Conservation (phyloP, 2,888 invertebrate genomes). For the Rhagophthalmus giganteus region DNA sequence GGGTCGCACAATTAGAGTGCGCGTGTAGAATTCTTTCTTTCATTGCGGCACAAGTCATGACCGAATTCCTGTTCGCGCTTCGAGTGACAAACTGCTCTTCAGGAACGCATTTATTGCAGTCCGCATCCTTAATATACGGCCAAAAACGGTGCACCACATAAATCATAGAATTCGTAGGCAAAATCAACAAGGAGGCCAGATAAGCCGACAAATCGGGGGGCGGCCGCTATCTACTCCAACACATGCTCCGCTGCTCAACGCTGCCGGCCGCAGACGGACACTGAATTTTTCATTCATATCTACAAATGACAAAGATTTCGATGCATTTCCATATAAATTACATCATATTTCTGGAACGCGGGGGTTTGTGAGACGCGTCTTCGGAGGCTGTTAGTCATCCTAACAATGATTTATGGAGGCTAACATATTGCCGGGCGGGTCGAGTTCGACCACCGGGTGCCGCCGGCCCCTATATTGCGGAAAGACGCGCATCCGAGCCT, state of each 20-base stretch:
- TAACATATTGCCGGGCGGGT: constrained; percentile 57
- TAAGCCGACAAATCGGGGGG: constrained; percentile 51
- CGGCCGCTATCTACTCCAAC: constrained; percentile 47
- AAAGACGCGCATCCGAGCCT: constrained; percentile 37
- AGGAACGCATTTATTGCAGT: constrained; percentile 43
- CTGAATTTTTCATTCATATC: constrained; percentile 58
- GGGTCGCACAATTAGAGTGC: constrained; percentile 41
- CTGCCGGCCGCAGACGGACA: constrained; percentile 47
- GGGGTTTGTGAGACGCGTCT: constrained; percentile 51
- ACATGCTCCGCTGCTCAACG: constrained; percentile 42
- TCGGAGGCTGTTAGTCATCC: constrained; percentile 58
- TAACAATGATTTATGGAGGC: constrained; percentile 60
- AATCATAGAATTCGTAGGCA: constrained; percentile 43
- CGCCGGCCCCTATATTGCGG: constrained; percentile 41
- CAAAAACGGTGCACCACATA: constrained; percentile 32
- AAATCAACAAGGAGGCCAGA: constrained; percentile 51
- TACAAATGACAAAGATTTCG: constrained; percentile 57
- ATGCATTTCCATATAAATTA: constrained; percentile 61
- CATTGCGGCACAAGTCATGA: constrained; percentile 40
- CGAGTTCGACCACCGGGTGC: constrained; percentile 39
- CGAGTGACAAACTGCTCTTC: constrained; percentile 40
- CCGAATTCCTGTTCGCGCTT: constrained; percentile 41
- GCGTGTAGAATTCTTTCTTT: constrained; percentile 46
- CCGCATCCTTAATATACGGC: constrained; percentile 37
- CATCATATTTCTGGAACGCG: constrained; percentile 57